These are phyloP conservation scores for Atherinosoma microstoma DNA, from an alignment of 2,797 vertebrate genomes.

Conservation along the genomic window DNA sequence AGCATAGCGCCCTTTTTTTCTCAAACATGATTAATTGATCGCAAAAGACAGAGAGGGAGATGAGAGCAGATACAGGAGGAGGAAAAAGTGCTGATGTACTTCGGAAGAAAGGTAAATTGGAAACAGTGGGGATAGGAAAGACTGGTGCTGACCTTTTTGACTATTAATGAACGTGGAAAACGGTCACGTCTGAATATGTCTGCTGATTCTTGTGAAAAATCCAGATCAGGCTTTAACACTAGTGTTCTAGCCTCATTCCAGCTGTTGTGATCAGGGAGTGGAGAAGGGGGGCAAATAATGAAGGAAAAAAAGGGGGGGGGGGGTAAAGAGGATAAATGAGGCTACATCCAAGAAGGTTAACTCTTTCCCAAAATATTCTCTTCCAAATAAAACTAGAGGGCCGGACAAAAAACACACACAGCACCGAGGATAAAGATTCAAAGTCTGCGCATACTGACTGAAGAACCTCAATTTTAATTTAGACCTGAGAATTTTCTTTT, in stretches of 20 bases:
- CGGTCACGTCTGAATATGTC: conserved; percentile 53
- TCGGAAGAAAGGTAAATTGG: conserved; percentile 74
- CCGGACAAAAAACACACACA: background rate
- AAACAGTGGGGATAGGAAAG: conserved; percentile 69
- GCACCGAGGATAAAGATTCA: background rate
- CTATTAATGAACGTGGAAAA: conserved; percentile 76
- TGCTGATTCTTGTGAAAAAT: conserved; percentile 46
- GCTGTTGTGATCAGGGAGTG: conserved; percentile 25
- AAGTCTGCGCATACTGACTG: background rate
- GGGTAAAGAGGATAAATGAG: background rate
- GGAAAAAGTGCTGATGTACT: conserved; percentile 73
- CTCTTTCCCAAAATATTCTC: background rate
- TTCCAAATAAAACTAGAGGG: background rate
- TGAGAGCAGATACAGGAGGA: conserved; percentile 42
- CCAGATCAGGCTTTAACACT: conserved; percentile 29
- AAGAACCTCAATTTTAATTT: background rate
- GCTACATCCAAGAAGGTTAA: no score
- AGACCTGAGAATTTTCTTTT: background rate
- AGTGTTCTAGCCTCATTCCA: conserved; percentile 25
- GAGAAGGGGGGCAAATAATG: background rate
- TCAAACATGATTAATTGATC: conserved; percentile 84
- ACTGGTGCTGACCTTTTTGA: conserved; percentile 76
- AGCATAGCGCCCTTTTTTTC: conserved; percentile 68
- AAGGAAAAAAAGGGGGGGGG: background rate
- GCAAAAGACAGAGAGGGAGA: conserved; percentile 48